These are phyloP conservation scores for Campoplex nolae DNA, from an alignment of 2,888 invertebrate species.

Conservation along the genomic window DNA sequence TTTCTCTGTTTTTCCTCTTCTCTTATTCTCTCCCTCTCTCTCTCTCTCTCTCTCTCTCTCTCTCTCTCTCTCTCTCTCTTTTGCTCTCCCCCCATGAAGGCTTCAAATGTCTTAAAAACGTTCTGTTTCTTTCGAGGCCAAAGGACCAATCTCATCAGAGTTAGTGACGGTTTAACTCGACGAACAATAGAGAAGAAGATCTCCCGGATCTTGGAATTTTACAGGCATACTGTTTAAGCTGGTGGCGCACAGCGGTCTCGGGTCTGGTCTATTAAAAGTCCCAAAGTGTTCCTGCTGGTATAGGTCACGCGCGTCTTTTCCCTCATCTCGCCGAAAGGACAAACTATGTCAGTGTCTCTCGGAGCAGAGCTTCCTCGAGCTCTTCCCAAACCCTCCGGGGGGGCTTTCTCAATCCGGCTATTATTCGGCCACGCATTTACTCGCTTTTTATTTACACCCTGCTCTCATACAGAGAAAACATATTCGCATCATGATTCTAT, in stretches of 20 bases:
- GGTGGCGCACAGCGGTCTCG: constrained; percentile 59
- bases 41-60: too few relatives aligned
- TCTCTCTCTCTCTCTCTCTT: neutral
- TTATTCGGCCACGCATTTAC: constrained; percentile 25
- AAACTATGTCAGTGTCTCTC: constrained; percentile 49
- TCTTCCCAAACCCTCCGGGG: constrained; percentile 42
- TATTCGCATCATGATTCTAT: too few relatives aligned
- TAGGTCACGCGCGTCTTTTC: constrained; percentile 54
- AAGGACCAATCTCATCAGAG: constrained; percentile 75
- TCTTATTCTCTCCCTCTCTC: constrained; percentile 28
- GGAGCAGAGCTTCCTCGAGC: constrained; percentile 56
- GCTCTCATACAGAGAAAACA: neutral
- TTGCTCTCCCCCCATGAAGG: neutral
- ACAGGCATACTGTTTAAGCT: constrained; percentile 54
- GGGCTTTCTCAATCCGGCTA: constrained; percentile 10
- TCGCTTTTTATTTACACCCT: neutral
- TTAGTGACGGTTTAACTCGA: constrained; percentile 77
- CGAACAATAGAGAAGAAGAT: constrained; percentile 71
- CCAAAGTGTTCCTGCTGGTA: constrained; percentile 49
- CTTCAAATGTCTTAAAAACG: constrained; percentile 28
- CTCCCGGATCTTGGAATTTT: constrained; percentile 41
- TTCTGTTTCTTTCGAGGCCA: constrained; percentile 58
- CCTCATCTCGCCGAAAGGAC: constrained; percentile 29
- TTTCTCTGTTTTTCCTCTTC: constrained; percentile 17
- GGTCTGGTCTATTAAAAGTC: constrained; percentile 21